Evolutionary conservation across 2,888 invertebrate species (phyloP).

Genomic region (Macrostomum cliftonense): DNA sequence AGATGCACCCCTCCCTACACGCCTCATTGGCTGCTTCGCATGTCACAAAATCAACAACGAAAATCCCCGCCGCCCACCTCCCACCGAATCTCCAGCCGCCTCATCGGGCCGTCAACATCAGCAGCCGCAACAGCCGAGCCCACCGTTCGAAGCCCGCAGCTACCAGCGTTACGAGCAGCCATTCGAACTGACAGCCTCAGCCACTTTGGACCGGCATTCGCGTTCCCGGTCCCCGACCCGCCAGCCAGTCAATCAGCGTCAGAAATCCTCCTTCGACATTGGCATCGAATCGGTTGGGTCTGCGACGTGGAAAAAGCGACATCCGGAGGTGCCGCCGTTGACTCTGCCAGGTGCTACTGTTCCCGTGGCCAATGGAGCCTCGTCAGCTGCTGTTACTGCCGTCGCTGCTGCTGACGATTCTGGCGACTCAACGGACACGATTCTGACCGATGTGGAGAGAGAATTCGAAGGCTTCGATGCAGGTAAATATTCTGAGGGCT

Average conservation of each 20-base stretch:
- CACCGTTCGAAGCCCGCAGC: background rate
- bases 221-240: background rate
- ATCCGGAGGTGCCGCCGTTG: conserved; percentile 10
- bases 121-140: too few relatives aligned
- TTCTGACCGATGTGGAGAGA: background rate
- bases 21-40: too few relatives aligned
- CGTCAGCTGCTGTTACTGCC: background rate
- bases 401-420: background rate
- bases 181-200: background rate
- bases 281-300: too few relatives aligned
- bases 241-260: background rate
- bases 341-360: conserved; percentile 8
- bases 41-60: too few relatives aligned
- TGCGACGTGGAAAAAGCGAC: conserved; percentile 8
- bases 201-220: background rate
- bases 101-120: too few relatives aligned
- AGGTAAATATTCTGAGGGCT: too few relatives aligned
- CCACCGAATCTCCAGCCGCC: too few relatives aligned
- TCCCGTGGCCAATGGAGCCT: background rate
- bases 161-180: background rate
- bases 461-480: background rate
- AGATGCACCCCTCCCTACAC: too few relatives aligned
- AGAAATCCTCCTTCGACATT: too few relatives aligned
- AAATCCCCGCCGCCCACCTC: too few relatives aligned
- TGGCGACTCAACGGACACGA: background rate